Conservation (phyloP, 2,888 invertebrate genomes). For the Phymatocera aterrima region DNA sequence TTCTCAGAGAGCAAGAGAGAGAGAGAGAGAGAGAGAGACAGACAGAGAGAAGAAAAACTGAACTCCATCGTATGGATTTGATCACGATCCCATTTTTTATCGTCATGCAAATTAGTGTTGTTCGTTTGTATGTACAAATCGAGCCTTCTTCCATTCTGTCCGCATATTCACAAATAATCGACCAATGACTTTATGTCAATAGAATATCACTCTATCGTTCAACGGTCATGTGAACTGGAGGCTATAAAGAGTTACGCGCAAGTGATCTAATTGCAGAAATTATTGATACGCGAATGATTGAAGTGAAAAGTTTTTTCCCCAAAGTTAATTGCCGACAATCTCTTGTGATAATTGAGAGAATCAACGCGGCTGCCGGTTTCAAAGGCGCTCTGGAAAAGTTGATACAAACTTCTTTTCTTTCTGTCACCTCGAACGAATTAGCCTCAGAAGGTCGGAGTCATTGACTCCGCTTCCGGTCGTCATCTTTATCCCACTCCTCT, state of each 20-base stretch:
- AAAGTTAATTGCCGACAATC: neutral
- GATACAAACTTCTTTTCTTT: neutral
- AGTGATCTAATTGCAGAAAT: neutral
- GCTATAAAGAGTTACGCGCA: neutral
- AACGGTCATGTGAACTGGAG: neutral
- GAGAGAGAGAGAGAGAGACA: neutral
- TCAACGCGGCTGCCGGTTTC: neutral
- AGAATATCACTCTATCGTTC: neutral
- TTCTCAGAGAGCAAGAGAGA: neutral
- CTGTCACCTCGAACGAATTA: conserved; percentile 32
- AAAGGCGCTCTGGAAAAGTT: neutral
- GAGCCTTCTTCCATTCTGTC: neutral
- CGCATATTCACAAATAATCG: neutral
- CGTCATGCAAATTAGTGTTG: neutral
- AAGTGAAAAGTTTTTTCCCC: neutral
- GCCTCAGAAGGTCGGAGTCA: conserved; percentile 59
- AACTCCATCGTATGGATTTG: neutral
- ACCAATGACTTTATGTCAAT: neutral
- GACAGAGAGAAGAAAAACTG: neutral
- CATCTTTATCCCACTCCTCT: conserved; percentile 60
- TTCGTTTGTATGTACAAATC: neutral
- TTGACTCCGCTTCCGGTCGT: conserved; percentile 69
- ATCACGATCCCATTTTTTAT: neutral
- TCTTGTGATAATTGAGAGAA: neutral
- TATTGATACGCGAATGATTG: neutral